A percentile compares a stretch with the other conserved stretches of the same genome.
These are phyloP conservation scores for Drosophila punjabiensis DNA, from an alignment of 1,140 invertebrate species.

Conservation along the genomic window DNA sequence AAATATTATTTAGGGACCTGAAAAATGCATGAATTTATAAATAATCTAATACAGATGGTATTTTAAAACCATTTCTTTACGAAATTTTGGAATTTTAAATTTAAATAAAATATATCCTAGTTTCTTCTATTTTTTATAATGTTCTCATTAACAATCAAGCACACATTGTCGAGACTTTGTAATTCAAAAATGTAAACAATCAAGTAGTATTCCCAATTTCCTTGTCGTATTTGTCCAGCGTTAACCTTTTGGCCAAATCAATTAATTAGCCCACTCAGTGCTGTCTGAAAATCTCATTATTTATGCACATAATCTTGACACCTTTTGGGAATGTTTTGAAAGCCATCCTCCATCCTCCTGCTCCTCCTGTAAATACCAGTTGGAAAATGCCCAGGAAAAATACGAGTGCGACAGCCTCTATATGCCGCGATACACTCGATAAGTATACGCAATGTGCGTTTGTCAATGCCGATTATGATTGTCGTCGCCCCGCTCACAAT, in stretches of 20 bases:
- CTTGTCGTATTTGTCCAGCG: slow-evolving; percentile 12
- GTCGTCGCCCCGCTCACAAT: slow-evolving; percentile 61
- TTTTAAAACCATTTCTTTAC: too few species aligned
- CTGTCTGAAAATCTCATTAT: slow-evolving; percentile 54
- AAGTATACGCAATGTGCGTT: slow-evolving; percentile 64
- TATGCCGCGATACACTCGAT: slow-evolving; percentile 39
- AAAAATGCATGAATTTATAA: too few species aligned
- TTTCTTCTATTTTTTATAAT: background rate
- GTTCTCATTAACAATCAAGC: background rate
- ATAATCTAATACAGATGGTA: too few species aligned
- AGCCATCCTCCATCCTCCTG: slow-evolving; percentile 19
- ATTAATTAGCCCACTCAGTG: slow-evolving; percentile 55
- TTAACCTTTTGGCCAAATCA: slow-evolving; percentile 53
- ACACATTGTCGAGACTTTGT: slow-evolving; percentile 1
- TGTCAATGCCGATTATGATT: slow-evolving; percentile 78
- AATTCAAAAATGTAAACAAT: slow-evolving; percentile 5
- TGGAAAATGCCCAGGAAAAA: slow-evolving; percentile 24
- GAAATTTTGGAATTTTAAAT: too few species aligned
- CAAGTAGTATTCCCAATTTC: slow-evolving; percentile 5
- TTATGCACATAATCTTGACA: slow-evolving; percentile 58
- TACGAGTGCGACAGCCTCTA: slow-evolving; percentile 16
- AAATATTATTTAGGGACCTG: too few species aligned
- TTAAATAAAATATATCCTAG: too few species aligned
- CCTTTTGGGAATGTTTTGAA: slow-evolving; percentile 55
- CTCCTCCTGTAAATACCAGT: slow-evolving; percentile 34